These are phyloP conservation scores for Myodes glareolus DNA, from an alignment of 2,113 vertebrate species.

Conservation along the genomic window DNA sequence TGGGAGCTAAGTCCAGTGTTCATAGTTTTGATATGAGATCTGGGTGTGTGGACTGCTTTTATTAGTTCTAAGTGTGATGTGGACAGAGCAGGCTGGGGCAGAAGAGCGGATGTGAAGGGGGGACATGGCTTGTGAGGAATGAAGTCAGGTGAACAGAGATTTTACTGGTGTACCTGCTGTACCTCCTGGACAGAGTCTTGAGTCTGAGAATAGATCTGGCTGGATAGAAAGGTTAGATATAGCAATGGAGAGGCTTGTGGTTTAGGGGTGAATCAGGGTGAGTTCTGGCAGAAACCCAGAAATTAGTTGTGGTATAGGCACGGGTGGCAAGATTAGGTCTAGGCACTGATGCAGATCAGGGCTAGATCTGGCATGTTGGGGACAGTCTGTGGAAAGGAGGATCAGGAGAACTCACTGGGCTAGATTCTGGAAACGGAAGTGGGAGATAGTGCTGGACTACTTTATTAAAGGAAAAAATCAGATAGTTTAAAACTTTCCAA, in stretches of 20 bases:
- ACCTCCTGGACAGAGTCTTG: not conserved
- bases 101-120: not conserved
- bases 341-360: not conserved
- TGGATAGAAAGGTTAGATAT: not conserved
- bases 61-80: not conserved
- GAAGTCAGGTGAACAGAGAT: not conserved
- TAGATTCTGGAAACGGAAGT: no score
- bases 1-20: no score
- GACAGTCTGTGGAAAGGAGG: no score
- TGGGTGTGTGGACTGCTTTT: not conserved
- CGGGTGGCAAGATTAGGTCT: not conserved
- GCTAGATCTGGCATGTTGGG: no score
- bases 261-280: not conserved
- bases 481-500: no score
- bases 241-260: not conserved
- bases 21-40: not conserved
- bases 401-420: no score
- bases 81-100: not conserved
- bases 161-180: not conserved
- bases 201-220: not conserved
- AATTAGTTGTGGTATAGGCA: not conserved
- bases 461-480: no score
- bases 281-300: not conserved
- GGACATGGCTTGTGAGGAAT: not conserved
- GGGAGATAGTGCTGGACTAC: no score